These are phyloP conservation scores for Chalcosyrphus nemorum DNA, from an alignment of 2,888 invertebrate species.

Conservation along the genomic window DNA sequence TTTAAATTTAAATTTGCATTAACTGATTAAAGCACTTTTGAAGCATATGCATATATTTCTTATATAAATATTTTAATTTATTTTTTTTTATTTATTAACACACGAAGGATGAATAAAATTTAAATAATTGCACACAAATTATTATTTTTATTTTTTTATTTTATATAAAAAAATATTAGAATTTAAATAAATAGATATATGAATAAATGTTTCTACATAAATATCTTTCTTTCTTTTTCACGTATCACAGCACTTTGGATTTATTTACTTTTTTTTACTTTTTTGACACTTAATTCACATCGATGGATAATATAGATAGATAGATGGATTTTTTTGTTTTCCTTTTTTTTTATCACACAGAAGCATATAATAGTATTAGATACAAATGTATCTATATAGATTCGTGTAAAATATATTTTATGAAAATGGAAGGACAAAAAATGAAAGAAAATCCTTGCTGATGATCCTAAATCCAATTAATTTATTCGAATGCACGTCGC, in stretches of 20 bases:
- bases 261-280: slow-evolving; percentile 18
- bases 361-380: slow-evolving; percentile 13
- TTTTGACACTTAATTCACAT: slow-evolving; percentile 63
- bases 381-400: not conserved
- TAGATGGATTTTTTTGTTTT: slow-evolving; percentile 25
- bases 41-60: slow-evolving; percentile 19
- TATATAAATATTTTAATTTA: slow-evolving; percentile 24
- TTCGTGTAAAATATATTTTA: not conserved
- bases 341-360: slow-evolving; percentile 42
- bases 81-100: slow-evolving; percentile 50
- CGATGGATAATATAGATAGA: slow-evolving; percentile 32
- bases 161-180: not conserved
- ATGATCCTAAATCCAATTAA: slow-evolving; percentile 70
- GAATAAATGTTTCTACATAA: slow-evolving; percentile 1
- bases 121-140: slow-evolving; percentile 45
- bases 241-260: slow-evolving; percentile 66
- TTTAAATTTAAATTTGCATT: slow-evolving; percentile 10
- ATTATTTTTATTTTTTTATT: not conserved
- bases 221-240: slow-evolving; percentile 44
- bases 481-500: slow-evolving; percentile 69
- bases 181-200: slow-evolving; percentile 12
- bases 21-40: slow-evolving; percentile 41
- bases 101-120: not conserved
- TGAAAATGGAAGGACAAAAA: not conserved
- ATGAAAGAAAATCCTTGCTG: slow-evolving; percentile 58